Evolutionary conservation across 2,113 vertebrate genomes (phyloP).

Genomic region (Dascyllus trimaculatus): DNA sequence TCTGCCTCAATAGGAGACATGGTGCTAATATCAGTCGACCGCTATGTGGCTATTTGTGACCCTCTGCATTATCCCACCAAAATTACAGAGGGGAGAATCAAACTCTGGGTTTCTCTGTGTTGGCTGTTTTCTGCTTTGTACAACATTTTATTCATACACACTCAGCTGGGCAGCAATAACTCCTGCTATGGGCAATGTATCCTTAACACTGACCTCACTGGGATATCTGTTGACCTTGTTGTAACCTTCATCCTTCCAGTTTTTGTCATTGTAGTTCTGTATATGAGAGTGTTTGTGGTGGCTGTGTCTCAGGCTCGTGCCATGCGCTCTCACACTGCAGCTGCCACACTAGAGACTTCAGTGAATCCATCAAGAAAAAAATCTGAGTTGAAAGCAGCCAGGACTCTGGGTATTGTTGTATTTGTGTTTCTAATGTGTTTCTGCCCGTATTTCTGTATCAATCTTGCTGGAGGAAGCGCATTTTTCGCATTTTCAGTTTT

Average conservation of each 20-base stretch:
- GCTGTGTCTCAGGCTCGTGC: conserved; percentile 68
- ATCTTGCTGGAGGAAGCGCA: not conserved
- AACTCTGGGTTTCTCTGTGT: conserved; percentile 9
- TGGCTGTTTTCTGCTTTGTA: conserved; percentile 47
- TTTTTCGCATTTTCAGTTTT: not conserved
- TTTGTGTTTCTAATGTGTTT: conserved; percentile 55
- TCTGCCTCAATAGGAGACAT: conserved; percentile 52
- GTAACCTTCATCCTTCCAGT: conserved; percentile 46
- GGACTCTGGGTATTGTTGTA: conserved; percentile 57
- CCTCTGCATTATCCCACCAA: conserved; percentile 51
- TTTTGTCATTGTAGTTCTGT: conserved; percentile 43
- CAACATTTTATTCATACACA: accelerated
- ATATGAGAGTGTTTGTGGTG: conserved; percentile 54
- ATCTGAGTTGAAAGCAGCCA: conserved; percentile 69
- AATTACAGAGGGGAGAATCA: conserved; percentile 34
- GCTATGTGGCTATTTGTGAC: conserved; percentile 36
- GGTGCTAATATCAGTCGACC: conserved; percentile 67
- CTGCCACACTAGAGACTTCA: not conserved
- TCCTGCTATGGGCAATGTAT: conserved; percentile 38
- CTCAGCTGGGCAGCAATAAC: accelerated
- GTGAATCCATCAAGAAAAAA: not conserved
- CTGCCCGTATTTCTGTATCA: conserved; percentile 22
- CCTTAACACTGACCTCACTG: accelerated
- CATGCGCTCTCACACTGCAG: conserved; percentile 47
- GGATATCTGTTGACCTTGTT: conserved; percentile 25